Conservation (phyloP, 2,797 vertebrate genomes). For the Galagoides demidoff region DNA sequence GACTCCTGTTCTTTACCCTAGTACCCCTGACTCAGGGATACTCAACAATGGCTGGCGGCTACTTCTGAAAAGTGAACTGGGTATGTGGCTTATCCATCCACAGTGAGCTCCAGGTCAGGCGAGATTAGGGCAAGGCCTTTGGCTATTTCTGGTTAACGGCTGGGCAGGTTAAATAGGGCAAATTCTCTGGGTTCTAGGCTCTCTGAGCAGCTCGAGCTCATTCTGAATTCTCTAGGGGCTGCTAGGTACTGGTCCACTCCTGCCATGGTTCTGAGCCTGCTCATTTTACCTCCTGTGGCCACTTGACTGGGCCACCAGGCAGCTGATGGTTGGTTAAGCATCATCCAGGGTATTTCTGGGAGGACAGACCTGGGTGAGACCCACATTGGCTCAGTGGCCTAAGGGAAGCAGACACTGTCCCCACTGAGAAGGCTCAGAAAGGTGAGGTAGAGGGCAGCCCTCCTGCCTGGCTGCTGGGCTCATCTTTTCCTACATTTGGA, state of each 20-base stretch:
- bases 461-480: fast-evolving
- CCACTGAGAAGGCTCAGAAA: fast-evolving
- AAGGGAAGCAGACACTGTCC: fast-evolving
- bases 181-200: background rate
- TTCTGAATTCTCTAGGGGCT: fast-evolving
- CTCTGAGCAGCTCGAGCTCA: too few relatives aligned
- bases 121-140: background rate
- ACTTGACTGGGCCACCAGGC: fast-evolving
- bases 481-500: fast-evolving
- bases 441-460: fast-evolving
- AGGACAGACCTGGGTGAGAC: background rate
- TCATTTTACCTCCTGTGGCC: fast-evolving
- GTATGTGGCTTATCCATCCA: fast-evolving
- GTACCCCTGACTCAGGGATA: background rate
- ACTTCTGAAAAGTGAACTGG: background rate
- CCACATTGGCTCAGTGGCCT: fast-evolving
- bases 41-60: fast-evolving
- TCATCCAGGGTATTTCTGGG: fast-evolving
- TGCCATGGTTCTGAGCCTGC: background rate
- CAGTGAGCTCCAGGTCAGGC: too few relatives aligned
- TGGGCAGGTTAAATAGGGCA: fast-evolving
- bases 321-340: fast-evolving
- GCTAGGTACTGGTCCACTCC: background rate
- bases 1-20: background rate
- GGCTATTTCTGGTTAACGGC: too few relatives aligned